Conservation (phyloP, 2,888 invertebrate species). For the Phragmatobia fuliginosa region DNA sequence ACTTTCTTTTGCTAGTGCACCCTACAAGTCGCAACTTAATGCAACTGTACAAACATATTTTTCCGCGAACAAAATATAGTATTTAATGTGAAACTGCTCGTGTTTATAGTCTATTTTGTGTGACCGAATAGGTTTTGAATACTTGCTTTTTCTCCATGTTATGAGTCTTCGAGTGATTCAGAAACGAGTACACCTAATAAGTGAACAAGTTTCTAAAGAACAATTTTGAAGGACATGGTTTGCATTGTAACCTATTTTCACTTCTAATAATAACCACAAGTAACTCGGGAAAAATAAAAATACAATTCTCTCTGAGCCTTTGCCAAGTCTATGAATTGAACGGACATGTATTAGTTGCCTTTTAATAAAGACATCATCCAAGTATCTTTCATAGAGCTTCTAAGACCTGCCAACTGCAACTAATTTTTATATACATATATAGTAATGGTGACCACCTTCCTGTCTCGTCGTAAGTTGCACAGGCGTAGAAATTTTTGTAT, state of each 20-base stretch:
- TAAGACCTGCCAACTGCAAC: not conserved
- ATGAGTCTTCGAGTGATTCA: slow-evolving; percentile 7
- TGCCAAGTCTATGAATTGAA: slow-evolving; percentile 60
- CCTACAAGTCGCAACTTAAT: slow-evolving; percentile 59
- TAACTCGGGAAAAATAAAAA: slow-evolving; percentile 35
- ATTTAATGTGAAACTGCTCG: slow-evolving; percentile 58
- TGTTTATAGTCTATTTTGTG: slow-evolving; percentile 66
- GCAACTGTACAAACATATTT: slow-evolving; percentile 61
- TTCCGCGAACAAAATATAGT: slow-evolving; percentile 55
- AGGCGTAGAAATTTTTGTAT: not conserved
- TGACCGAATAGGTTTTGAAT: slow-evolving; percentile 49
- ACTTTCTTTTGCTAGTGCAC: slow-evolving; percentile 75
- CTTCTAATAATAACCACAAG: slow-evolving; percentile 18
- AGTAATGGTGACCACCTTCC: not conserved
- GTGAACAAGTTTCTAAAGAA: slow-evolving; percentile 2
- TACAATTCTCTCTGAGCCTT: slow-evolving; percentile 58
- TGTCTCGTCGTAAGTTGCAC: not conserved
- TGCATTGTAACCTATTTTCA: slow-evolving; percentile 1
- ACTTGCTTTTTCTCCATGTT: slow-evolving; percentile 27
- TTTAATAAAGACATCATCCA: slow-evolving; percentile 32
- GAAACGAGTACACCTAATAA: not conserved
- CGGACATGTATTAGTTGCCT: slow-evolving; percentile 52
- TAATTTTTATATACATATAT: not conserved
- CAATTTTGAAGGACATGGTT: not conserved
- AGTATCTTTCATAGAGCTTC: not conserved